Conservation (phyloP, 53 echinoderm and acorn worm species). For the Glandiceps talaboti region DNA sequence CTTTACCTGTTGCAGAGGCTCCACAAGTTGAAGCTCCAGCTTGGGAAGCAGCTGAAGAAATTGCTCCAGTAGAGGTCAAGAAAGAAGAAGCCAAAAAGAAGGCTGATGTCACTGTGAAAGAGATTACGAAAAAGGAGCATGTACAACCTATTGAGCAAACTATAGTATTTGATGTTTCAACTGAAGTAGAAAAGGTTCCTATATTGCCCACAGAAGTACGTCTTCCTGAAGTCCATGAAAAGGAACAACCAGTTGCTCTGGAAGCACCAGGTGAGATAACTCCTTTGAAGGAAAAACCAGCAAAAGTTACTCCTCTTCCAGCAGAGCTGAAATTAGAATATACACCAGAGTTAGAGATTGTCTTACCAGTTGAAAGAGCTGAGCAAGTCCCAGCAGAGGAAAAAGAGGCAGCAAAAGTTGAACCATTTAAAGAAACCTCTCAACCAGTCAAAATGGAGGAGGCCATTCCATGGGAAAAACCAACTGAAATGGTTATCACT, state of each 20-base stretch:
- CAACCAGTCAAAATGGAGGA: background rate
- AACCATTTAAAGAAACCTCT: background rate
- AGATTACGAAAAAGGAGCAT: background rate
- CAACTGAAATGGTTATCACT: background rate
- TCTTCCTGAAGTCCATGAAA: background rate
- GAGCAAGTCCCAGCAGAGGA: background rate
- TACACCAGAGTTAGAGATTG: background rate
- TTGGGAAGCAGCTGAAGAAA: background rate
- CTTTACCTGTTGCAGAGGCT: conserved; percentile 25
- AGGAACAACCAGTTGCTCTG: background rate
- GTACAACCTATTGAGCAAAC: conserved; percentile 1
- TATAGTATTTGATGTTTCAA: background rate
- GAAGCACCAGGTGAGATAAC: background rate
- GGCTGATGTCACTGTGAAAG: background rate
- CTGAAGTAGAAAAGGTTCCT: background rate
- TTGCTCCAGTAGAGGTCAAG: background rate
- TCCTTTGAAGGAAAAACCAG: background rate
- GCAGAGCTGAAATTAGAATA: background rate
- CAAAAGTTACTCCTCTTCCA: background rate
- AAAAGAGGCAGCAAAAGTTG: background rate
- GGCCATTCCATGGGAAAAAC: background rate
- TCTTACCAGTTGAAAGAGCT: conserved; percentile 3
- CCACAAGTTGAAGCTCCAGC: background rate
- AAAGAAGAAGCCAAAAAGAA: background rate
- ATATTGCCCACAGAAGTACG: background rate